A percentile compares a stretch with the other conserved stretches of the same genome.
Conservation (phyloP, 2,113 vertebrate species). For the Athene cunicularia region DNA sequence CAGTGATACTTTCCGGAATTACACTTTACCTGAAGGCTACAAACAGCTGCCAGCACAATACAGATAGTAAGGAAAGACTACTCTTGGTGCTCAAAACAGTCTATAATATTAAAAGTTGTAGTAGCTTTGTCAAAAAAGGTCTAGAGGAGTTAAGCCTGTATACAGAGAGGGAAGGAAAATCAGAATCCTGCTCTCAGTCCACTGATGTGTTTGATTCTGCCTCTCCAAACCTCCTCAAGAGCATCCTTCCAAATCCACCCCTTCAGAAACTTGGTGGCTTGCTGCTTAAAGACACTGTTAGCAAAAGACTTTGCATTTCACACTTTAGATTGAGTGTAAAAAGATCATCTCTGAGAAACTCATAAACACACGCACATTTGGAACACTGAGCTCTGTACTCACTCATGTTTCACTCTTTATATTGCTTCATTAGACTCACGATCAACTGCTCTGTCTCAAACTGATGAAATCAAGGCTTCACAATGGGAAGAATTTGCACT, state of each 20-base stretch:
- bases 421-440: background rate
- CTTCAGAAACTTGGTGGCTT: accelerated
- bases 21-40: background rate
- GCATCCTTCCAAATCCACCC: background rate
- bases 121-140: background rate
- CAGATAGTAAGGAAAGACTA: background rate
- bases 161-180: background rate
- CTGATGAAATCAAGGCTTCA: background rate
- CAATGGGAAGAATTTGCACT: constrained; percentile 15
- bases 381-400: background rate
- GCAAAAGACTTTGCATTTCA: background rate
- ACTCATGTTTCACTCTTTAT: background rate
- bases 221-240: background rate
- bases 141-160: background rate
- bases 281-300: background rate
- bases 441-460: background rate
- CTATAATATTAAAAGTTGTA: background rate
- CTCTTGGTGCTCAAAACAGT: background rate
- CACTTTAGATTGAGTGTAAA: background rate
- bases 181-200: background rate
- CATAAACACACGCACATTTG: background rate
- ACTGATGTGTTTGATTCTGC: background rate
- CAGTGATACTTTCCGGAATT: background rate
- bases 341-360: background rate
- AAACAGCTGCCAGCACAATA: background rate